Evolutionary conservation across 2,888 invertebrate species (phyloP), one percentile per base, ranked within the genome.

Genomic region (Eilema caniola): DNA sequence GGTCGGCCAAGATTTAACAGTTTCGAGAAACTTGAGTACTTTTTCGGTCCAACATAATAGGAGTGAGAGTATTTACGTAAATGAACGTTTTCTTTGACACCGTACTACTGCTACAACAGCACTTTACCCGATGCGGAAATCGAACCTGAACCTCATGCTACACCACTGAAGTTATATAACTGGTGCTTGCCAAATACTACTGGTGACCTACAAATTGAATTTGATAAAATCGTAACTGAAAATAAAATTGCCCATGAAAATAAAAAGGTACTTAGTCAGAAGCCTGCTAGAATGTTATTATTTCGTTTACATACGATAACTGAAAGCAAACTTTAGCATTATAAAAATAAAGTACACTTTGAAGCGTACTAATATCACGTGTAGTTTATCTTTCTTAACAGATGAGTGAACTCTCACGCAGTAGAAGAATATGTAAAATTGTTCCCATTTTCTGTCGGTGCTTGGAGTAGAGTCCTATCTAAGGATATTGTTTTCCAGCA

Each of bases 381-480:
- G 73, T 84, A 80, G 80, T 85, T 91, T 93, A 93, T 94, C 94
- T 90, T 82, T 83, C 85, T 88, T 92, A 88, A 93, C 93, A 89
- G 91, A 87, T 87, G 93, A 93, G 83, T 89, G 89, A 85, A 82
- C 83, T 78, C 75, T 77, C 81, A 88, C 85, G 86, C 87, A 89
- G 86, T 86, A 83, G 83, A 86, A 86, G 83, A 90, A 87, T 88
- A 87, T 88, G 86, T 84, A 85, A 85, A 86, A 84, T 80, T 76
- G 80, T 79, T 79, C 69, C 73, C 76, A 81, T 82, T 76, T 80
- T 81, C 81, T 71, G 75, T 81, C 76, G 79, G 70, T 76, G 73
- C 85, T 87, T 76, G 72, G 75, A 76, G 79, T 73, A 79, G 83
- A 79, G 81, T 79, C 67, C 68, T 78, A 83, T 84, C 81, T 81